phyloP scores from a whole-genome alignment of 2,888 invertebrate genomes.

The Spatulosminthurus flaviceps region DNA sequence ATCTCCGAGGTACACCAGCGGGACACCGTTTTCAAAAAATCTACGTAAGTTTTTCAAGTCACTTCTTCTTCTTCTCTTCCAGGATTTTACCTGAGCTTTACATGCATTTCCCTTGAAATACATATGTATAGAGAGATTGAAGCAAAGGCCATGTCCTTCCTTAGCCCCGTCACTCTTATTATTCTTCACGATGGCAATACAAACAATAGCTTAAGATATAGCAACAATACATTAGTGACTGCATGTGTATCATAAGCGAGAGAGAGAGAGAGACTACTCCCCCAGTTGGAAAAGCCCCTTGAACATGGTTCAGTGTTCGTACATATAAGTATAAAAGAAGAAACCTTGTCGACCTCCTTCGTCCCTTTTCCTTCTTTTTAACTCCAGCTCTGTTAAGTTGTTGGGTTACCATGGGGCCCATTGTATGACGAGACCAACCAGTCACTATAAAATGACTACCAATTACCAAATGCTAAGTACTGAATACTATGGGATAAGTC shows the following conservation, averaged over 20 bases:
- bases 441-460: constrained; percentile 39
- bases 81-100: background rate
- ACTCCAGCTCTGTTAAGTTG: constrained; percentile 11
- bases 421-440: constrained; percentile 19
- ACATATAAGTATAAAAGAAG: background rate
- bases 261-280: background rate
- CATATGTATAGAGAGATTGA: too few relatives aligned
- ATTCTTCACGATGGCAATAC: background rate
- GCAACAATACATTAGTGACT: background rate
- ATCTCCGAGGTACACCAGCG: background rate
- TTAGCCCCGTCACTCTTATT: constrained; percentile 5
- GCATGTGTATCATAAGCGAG: background rate
- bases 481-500: background rate
- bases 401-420: constrained; percentile 12
- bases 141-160: constrained; percentile 9
- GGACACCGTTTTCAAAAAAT: constrained; percentile 8
- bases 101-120: too few relatives aligned
- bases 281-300: background rate
- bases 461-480: constrained; percentile 40
- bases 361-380: constrained; percentile 39
- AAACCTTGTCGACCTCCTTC: constrained; percentile 41
- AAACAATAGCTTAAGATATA: background rate
- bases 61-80: constrained; percentile 10
- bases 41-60: constrained; percentile 4
- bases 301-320: background rate